Base-by-base conservation (phyloP, 2,113 vertebrate genomes). In the Anarrhichthys ocellatus region DNA sequence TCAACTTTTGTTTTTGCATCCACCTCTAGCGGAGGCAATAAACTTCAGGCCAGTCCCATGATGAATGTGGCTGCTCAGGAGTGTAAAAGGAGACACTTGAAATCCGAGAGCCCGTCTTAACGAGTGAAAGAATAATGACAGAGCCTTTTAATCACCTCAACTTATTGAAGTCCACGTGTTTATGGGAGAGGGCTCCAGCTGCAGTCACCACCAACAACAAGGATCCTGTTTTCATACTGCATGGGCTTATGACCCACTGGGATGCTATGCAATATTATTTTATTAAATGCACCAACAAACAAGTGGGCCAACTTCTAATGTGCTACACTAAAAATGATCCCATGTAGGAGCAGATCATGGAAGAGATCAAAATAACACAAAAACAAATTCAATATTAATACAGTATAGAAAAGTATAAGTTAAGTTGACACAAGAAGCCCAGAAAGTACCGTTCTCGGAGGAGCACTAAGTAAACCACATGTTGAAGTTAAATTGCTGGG, bases 81-180 rank as follows among this genome's bases (percentile, higher is more conserved):
- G 96, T 97, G 97, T 97, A 97, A 98, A 96, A 96, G 97, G 97
- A 99, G 97, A 97, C 97, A 97, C 96, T 98, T 98, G 98, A 99
- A 98, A 99, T 97, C 95, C 94, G 97, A 99, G 96, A 97, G 54
- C 93, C 94, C 74, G 82, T 80, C 85, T 87, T 91, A 94, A 94
- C 93, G 77, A 94, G 92, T 91, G 90, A 91, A 84, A 94, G 92
- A 93, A 88, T 92, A 93, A 92, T 93, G 90, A 91, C 88, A 80
- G 89, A 90, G 90, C 42, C 93, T 92, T 94, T 95, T 92, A 94
- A 94, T 93, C 94, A 94, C 93, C 83, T 90, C 88, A 72, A 87
- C 29, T 86, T 90, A 89, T 89, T 87, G 88, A 89, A 90, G 87
- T 83, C 85, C 15, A 46, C n/a, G 27, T 88, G 88, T 86, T 90